Evolutionary conservation across 1,140 invertebrate species (phyloP).

Genomic region (Bombus terrestris): DNA sequence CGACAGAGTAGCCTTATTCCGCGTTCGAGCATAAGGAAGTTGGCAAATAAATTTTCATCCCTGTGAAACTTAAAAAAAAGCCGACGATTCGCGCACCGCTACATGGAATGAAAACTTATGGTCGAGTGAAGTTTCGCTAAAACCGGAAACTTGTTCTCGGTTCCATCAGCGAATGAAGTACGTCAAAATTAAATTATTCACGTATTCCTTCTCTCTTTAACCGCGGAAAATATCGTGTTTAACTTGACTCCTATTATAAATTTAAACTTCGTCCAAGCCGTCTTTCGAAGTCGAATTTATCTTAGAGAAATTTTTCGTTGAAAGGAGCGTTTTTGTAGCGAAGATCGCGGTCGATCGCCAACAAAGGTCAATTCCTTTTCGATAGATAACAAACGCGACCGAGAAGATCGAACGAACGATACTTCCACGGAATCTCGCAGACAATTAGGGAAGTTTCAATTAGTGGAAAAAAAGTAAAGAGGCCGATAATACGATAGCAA

Average conservation of each 20-base stretch:
- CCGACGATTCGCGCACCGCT: not conserved
- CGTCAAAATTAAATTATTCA: conserved; percentile 25
- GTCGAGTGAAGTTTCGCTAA: not conserved
- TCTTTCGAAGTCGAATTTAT: not conserved
- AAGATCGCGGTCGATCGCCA: not conserved
- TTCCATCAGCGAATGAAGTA: not conserved
- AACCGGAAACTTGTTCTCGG: conserved; percentile 7
- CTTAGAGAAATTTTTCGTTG: not conserved
- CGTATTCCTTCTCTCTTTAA: not conserved
- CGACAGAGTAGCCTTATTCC: not conserved
- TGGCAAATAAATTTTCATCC: conserved; percentile 21
- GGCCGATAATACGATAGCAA: conserved; percentile 31
- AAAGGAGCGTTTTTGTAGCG: too few relatives aligned
- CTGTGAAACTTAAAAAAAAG: not conserved
- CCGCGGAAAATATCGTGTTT: not conserved
- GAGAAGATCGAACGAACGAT: conserved; percentile 5
- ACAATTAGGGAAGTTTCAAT: conserved; percentile 39
- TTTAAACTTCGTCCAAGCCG: not conserved
- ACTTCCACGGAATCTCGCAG: not conserved
- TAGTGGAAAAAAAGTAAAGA: conserved; percentile 11
- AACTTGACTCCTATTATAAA: not conserved
- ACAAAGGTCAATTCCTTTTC: not conserved
- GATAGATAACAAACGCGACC: not conserved
- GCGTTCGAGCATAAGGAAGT: not conserved
- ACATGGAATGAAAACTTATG: not conserved